Evolutionary conservation across 2,113 vertebrate genomes (phyloP).

Genomic region (Scolopax mira): DNA sequence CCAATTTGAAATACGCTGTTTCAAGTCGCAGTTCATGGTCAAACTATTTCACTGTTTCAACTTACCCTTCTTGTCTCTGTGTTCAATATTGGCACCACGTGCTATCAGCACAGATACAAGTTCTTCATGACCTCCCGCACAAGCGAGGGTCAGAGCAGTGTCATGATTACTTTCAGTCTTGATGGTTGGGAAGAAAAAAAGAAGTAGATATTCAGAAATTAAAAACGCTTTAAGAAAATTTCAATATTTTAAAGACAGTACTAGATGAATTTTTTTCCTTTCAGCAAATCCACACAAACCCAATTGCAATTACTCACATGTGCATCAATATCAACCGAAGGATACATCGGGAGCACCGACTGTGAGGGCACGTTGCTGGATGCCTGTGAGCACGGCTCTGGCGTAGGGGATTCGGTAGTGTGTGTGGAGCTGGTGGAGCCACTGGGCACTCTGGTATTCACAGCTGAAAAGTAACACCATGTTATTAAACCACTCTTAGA

Average conservation of each 20-base stretch:
- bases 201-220: background rate
- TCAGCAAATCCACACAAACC: background rate
- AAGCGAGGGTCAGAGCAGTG: conserved; percentile 95
- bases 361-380: conserved; percentile 81
- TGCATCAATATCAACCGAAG: conserved; percentile 96
- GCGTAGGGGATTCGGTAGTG: conserved; percentile 84
- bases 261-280: background rate
- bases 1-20: background rate
- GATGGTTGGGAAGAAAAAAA: background rate
- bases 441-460: conserved; percentile 91
- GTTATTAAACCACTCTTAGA: background rate
- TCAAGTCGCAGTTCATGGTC: fast-evolving
- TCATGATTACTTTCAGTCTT: conserved; percentile 99
- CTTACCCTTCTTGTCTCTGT: conserved; percentile 97
- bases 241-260: background rate
- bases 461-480: conserved; percentile 80
- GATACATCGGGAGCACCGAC: conserved; percentile 89
- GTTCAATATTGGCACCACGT: conserved; percentile 96
- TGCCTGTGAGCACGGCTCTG: conserved; percentile 82
- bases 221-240: background rate
- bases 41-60: background rate
- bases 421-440: conserved; percentile 75
- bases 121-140: conserved; percentile 96
- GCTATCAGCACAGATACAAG: conserved; percentile 96
- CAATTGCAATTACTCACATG: conserved; percentile 82